These are phyloP conservation scores for Oxyura jamaicensis DNA, from an alignment of 2,113 vertebrate genomes.

Conservation along the genomic window DNA sequence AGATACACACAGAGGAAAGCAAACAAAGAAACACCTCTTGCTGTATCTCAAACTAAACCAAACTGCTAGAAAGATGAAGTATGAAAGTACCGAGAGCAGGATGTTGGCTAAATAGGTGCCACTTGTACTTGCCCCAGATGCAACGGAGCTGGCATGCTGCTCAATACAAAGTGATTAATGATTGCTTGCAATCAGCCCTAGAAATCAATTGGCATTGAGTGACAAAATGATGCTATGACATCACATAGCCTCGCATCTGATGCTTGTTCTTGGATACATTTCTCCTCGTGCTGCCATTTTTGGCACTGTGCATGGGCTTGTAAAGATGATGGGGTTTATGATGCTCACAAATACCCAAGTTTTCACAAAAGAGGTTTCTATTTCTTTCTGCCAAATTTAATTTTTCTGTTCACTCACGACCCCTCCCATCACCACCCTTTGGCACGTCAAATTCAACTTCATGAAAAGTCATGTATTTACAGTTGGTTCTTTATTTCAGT, in stretches of 20 bases:
- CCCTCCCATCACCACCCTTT: neutral
- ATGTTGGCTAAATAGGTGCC: slow-evolving; percentile 62
- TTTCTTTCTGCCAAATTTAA: neutral
- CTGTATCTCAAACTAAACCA: neutral
- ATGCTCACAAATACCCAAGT: slow-evolving; percentile 49
- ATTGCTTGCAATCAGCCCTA: slow-evolving; percentile 66
- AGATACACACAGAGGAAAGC: neutral
- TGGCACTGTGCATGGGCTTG: neutral
- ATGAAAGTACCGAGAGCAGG: slow-evolving; percentile 54
- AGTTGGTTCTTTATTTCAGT: neutral
- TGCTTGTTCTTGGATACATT: neutral
- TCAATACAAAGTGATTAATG: slow-evolving; percentile 70
- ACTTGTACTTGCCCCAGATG: slow-evolving; percentile 63
- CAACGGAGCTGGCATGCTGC: slow-evolving; percentile 22
- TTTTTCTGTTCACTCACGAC: neutral
- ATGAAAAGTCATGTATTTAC: neutral
- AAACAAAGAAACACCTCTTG: neutral
- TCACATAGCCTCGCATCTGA: slow-evolving; percentile 46
- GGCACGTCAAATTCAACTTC: neutral
- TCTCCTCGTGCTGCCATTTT: slow-evolving; percentile 2
- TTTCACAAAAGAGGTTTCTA: neutral
- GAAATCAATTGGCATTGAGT: slow-evolving; percentile 65
- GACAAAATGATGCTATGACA: slow-evolving; percentile 63
- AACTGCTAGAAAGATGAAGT: neutral
- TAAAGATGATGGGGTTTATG: neutral